Evolutionary conservation across 2,113 vertebrate species (phyloP), one percentile per base, ranked within the genome.

Genomic region (Picathartes gymnocephalus): DNA sequence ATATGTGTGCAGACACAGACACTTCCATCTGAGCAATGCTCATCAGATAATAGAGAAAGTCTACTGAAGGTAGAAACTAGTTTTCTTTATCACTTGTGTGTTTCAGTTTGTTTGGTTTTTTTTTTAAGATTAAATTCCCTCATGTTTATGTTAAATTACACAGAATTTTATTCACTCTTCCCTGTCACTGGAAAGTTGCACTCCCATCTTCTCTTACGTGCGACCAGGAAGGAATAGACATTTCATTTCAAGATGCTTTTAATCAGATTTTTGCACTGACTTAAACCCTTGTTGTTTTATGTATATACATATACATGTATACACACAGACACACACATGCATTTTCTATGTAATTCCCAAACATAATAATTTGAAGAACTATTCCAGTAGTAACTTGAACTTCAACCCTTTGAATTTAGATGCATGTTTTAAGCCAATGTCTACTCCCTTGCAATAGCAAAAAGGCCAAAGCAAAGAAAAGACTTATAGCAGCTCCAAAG

Each of bases 221-320:
- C 31, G 17, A 51, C 22, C 51, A 62, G 20, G 35, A 84, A 88
- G 21, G 25, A 85, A 51, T 3, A 2, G 4, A 45, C 3, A 33
- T 62, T 87, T 70, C 37, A 65, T 66, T 61, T 86, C 24, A 66
- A 83, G 13, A 5, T 44, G 57, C 33, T 83, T 78, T 72, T 30
- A 60, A 51, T 53, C 20, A 81, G 20, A 53, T 28, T 79, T 93
- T 82, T 65, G 6, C 22, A 48, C 19, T 48, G 57, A 4, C 2
- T 84, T 42, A 12, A 20, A 44, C 15, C 15, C 42, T 16, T 44
- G 7, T 45, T 45, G 44, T 45, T 45, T 7, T 44, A 44, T 42
- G 13, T 10, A 25, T 5, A 27, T 4, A 30, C 5, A 44, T 4
- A 31, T 5, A 13, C 2, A 51, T 3, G 1, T 8, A 21, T 21